These are phyloP conservation scores for Sisyra terminalis DNA, from an alignment of 2,888 invertebrate genomes.

Conservation along the genomic window DNA sequence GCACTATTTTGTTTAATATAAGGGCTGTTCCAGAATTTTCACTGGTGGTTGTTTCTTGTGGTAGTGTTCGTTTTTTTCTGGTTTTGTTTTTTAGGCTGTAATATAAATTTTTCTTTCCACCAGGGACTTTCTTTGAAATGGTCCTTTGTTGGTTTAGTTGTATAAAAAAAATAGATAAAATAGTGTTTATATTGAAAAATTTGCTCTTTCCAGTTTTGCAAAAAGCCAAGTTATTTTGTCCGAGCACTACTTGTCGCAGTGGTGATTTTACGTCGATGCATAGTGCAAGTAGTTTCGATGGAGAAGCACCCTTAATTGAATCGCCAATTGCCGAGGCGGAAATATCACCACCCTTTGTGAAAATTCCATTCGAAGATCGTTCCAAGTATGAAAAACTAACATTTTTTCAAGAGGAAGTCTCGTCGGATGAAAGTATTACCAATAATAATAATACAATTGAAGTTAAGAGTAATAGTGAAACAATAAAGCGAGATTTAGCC, in stretches of 20 bases:
- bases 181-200: not conserved
- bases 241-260: too few species aligned
- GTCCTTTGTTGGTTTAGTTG: not conserved
- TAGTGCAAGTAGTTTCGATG: conserved; percentile 22
- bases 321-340: conserved; percentile 19
- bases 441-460: conserved; percentile 27
- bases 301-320: conserved; percentile 26
- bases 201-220: conserved; percentile 13
- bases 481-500: conserved; percentile 15
- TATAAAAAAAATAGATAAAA: not conserved
- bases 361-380: conserved; percentile 48
- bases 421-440: conserved; percentile 29
- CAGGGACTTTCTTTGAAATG: conserved; percentile 1
- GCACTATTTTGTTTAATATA: conserved; percentile 16
- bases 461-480: conserved; percentile 23
- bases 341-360: conserved; percentile 35
- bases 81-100: not conserved
- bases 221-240: conserved; percentile 9
- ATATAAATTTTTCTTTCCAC: conserved; percentile 1
- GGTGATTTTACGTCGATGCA: too few species aligned
- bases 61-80: conserved; percentile 9
- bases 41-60: conserved; percentile 21
- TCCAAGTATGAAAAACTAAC: conserved; percentile 63
- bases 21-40: conserved; percentile 26
- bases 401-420: conserved; percentile 37